Evolutionary conservation across 1,140 invertebrate species (phyloP), one percentile per base, ranked within the genome.

Genomic region (Hypothenemus hampei): DNA sequence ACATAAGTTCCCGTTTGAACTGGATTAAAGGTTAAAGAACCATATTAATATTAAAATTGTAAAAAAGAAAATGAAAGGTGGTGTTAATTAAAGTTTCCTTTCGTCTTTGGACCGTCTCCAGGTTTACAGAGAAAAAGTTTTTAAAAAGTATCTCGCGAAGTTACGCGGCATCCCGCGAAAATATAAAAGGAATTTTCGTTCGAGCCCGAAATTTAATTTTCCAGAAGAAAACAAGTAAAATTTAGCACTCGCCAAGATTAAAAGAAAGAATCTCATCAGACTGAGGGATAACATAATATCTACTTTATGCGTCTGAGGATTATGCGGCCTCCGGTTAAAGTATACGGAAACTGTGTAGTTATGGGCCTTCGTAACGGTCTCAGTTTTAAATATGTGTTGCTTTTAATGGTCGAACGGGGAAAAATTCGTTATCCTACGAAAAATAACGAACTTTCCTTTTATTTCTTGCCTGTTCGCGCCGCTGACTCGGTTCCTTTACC

Each of bases 241-340:
- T 65, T 65, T 63, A 65, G 53, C 60, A 63, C 61, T 65, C 47
- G 49, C 45, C 57, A 53, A 63, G 63, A 65, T 65, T 65, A 65
- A 65, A n/a, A n/a, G n/a, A n/a, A n/a, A 63, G 63, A 65, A 65
- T 63, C 63, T 65, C 63, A 63, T 65, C 63, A 63, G 36, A 45
- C 61, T 61, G 59, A 65, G 50, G 61, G 55, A 63, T 63, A 63
- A 61, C 49, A 63, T 65, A 63, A 65, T 63, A 59, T 54, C 59
- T 63, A 59, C 55, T 65, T 59, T 63, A 61, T 59, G 61, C 53
- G 57, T 64, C 58, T 57, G 55, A 29, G 62, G 57, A 62, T 64
- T 59, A 61, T 61, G 59, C 57, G 37, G 45, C 48, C 36, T n/a
- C 6, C 36, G 26, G 45, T 40, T 51, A 41, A 51, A 41, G 18